Percentiles rank a stretch among this genome's conserved stretches.
phyloP scores from a whole-genome alignment of 2,113 vertebrate species.

The Tapirus terrestris region DNA sequence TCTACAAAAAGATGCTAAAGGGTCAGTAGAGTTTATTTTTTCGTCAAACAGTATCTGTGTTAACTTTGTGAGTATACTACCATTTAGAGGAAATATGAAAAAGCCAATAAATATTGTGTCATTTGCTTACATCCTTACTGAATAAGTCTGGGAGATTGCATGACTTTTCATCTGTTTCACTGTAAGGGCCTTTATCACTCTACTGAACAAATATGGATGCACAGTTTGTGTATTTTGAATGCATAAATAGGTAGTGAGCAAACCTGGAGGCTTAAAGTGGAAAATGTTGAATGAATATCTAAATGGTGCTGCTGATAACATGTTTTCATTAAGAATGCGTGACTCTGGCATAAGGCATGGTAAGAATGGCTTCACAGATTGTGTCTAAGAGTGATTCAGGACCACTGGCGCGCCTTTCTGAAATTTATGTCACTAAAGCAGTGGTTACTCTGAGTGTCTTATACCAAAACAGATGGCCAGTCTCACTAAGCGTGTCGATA shows the following conservation, averaged over 20 bases:
- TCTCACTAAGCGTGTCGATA: background rate
- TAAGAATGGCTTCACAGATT: slow-evolving; percentile 36
- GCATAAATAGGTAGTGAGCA: background rate
- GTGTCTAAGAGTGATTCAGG: background rate
- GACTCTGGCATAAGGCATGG: background rate
- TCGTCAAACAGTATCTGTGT: background rate
- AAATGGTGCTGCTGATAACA: background rate
- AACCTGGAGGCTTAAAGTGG: background rate
- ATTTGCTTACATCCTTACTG: background rate
- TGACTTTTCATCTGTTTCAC: slow-evolving; percentile 21
- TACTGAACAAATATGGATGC: background rate
- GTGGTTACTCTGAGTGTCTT: background rate
- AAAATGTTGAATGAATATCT: slow-evolving; percentile 4
- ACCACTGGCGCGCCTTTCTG: background rate
- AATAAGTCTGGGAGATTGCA: background rate
- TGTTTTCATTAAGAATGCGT: background rate
- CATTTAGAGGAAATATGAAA: slow-evolving; percentile 37
- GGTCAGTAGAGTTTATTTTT: slow-evolving; percentile 4
- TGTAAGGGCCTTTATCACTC: background rate
- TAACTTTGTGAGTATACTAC: background rate
- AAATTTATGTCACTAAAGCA: slow-evolving; percentile 47
- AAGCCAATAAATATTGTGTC: background rate
- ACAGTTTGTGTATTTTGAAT: slow-evolving; percentile 1
- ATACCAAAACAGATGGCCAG: background rate
- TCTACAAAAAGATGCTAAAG: slow-evolving; percentile 57